Evolutionary conservation across 2,797 vertebrate species (phyloP).

Genomic region (Sternarchorhynchus goeldii): DNA sequence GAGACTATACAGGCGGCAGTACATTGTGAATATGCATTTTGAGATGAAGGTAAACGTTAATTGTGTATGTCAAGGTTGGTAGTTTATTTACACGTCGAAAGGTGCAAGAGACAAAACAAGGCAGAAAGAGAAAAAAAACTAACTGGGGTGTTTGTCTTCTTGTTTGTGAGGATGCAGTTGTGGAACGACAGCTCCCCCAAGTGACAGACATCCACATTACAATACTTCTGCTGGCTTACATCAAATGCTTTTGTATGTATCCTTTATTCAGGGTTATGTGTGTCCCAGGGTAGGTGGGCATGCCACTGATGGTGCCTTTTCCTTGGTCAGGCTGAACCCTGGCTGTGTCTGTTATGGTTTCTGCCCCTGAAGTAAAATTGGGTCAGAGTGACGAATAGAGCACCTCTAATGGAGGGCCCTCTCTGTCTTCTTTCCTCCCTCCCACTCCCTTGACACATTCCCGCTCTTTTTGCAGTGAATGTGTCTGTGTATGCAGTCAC

Average conservation of each 20-base stretch:
- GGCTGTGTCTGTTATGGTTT: conserved; percentile 40
- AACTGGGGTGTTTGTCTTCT: background rate
- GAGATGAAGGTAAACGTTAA: conserved; percentile 28
- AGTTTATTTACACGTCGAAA: conserved; percentile 16
- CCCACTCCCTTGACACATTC: conserved; percentile 52
- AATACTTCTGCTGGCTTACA: background rate
- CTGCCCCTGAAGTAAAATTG: conserved; percentile 55
- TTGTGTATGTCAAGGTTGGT: conserved; percentile 26
- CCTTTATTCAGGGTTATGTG: conserved; percentile 9
- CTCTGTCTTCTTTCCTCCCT: conserved; percentile 11
- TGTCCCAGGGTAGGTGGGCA: conserved; percentile 7
- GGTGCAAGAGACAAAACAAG: conserved; percentile 17
- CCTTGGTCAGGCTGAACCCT: conserved; percentile 26
- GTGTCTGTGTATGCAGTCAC: conserved; percentile 52
- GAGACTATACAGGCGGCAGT: background rate
- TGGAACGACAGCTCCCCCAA: conserved; percentile 65
- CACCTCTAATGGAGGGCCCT: conserved; percentile 57
- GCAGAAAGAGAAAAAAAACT: conserved; percentile 17
- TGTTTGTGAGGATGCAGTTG: background rate
- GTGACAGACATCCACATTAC: conserved; percentile 59
- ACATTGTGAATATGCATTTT: background rate
- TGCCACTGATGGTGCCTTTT: conserved; percentile 38
- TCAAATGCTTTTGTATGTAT: background rate
- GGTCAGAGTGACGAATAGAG: conserved; percentile 69
- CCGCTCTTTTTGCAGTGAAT: conserved; percentile 1